Evolutionary conservation across 2,113 vertebrate genomes (phyloP).

Genomic region (Bujurquina vittata): DNA sequence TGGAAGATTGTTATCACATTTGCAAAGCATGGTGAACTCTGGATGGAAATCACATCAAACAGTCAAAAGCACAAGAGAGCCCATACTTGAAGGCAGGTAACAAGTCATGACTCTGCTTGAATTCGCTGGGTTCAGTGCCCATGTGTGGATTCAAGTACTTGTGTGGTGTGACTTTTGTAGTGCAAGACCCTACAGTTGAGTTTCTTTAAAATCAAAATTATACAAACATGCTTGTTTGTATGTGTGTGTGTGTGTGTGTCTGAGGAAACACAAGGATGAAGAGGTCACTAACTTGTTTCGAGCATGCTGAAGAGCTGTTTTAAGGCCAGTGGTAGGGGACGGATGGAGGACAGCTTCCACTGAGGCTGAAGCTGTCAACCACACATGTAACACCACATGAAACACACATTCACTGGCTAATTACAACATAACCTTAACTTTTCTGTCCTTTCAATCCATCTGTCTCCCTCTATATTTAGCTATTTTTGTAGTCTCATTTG

Average conservation of each 20-base stretch:
- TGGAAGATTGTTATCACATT: background rate
- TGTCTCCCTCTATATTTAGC: background rate
- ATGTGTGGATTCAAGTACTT: slow-evolving; percentile 5
- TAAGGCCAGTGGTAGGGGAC: slow-evolving; percentile 49
- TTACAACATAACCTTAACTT: background rate
- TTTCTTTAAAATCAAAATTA: slow-evolving; percentile 45
- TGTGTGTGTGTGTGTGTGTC: slow-evolving; percentile 16
- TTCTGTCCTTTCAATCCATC: background rate
- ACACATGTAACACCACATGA: background rate
- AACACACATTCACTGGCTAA: background rate
- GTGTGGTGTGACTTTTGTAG: slow-evolving; percentile 2
- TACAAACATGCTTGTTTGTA: slow-evolving; percentile 17
- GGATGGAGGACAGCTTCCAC: background rate
- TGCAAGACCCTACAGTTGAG: background rate
- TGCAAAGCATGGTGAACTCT: background rate
- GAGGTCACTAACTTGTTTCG: slow-evolving; percentile 48
- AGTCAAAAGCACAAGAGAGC: background rate
- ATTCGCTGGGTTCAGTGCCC: background rate
- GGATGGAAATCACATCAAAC: background rate
- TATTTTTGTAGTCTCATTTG: background rate
- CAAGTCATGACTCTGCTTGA: background rate
- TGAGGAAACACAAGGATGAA: slow-evolving; percentile 20
- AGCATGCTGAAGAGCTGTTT: slow-evolving; percentile 22
- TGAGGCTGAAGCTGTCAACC: too few relatives aligned
- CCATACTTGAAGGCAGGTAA: background rate